Base-by-base conservation (phyloP, 2,113 vertebrate species). In the Chloropsis cyanopogon region DNA sequence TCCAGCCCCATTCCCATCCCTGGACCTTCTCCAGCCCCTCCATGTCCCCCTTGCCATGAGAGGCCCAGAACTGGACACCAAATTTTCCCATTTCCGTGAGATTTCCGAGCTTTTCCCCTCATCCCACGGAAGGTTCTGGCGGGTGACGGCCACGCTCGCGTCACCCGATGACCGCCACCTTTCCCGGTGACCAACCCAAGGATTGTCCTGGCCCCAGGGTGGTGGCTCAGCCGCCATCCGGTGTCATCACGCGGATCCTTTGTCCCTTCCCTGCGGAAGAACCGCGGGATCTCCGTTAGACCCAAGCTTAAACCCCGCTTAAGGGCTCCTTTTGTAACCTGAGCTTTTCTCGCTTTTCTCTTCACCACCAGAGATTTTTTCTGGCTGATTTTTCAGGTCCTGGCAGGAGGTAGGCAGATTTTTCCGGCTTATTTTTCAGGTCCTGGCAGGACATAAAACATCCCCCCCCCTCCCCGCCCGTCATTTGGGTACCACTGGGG, bases 31-130 rank as follows among this genome's bases (percentile, higher is more conserved):
- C 63, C 63, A 33, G 3, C 46, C 28, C 39, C 22, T 52, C 63
- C 0, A 1, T 4, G 16, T 35, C 25, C 7, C 33, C 23, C 25
- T 31, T 22, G 29, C 25, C 42, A 5, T 4, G 19, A 22, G 9
- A 4, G 7, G 1, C 33, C 29, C 20, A 25, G 17, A 50, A 6
- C 7, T 9, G 33, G 17, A 22, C 21, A 4, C 25, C 1, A 1
- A 1, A 44, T 17, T 88, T 92, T 66, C 42, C 37, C 59, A 12
- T 22, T 59, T 35, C 53, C 4, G 0, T 3, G 25, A 42, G 44
- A 29, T 11, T 13, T 15, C 14, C 15, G 21, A n/a, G 20, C 7
- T 64, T 39, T 78, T 26, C 20, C n/a, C 68, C 12, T 25, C 7
- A 2, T 33, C 52, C 61, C 53, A 42, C 29, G 8, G 33, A 5